These are phyloP conservation scores for Diachasma alloeum DNA, from an alignment of 1,140 invertebrate genomes.

Conservation along the genomic window DNA sequence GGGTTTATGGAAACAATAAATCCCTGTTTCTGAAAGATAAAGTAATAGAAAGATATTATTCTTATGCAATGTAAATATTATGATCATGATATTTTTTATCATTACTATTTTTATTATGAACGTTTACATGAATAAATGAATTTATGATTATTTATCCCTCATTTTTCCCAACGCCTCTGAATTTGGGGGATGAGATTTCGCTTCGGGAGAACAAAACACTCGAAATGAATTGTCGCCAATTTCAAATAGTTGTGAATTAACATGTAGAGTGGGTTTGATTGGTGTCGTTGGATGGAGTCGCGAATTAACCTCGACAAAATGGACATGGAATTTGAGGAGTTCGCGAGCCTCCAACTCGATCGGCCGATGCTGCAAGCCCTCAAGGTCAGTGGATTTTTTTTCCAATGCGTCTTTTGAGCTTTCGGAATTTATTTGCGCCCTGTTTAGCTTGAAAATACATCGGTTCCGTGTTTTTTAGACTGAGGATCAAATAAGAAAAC, in stretches of 20 bases:
- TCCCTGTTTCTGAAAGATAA: neutral
- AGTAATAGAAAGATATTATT: slow-evolving; percentile 16
- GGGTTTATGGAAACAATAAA: neutral
- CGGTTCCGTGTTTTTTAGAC: slow-evolving; percentile 38
- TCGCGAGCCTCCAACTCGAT: slow-evolving; percentile 51
- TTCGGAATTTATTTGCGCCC: slow-evolving; percentile 34
- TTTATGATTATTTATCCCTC: slow-evolving; percentile 40
- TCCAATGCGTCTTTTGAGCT: too few species aligned
- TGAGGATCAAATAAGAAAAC: slow-evolving; percentile 48
- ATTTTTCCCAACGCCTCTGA: too few species aligned
- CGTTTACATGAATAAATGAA: slow-evolving; percentile 54
- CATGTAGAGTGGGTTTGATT: neutral
- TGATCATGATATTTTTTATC: slow-evolving; percentile 29
- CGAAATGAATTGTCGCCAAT: neutral
- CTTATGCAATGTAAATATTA: neutral
- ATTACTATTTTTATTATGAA: slow-evolving; percentile 46
- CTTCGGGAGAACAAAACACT: neutral
- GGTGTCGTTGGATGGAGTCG: neutral
- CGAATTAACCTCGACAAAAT: neutral
- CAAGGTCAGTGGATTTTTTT: neutral
- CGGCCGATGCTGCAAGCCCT: slow-evolving; percentile 32
- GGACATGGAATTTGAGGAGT: slow-evolving; percentile 41
- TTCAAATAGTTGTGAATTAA: neutral
- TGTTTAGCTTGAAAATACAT: too few species aligned
- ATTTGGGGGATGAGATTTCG: too few species aligned